Evolutionary conservation across 2,797 vertebrate species (phyloP).

Genomic region (Vipera latastei): DNA sequence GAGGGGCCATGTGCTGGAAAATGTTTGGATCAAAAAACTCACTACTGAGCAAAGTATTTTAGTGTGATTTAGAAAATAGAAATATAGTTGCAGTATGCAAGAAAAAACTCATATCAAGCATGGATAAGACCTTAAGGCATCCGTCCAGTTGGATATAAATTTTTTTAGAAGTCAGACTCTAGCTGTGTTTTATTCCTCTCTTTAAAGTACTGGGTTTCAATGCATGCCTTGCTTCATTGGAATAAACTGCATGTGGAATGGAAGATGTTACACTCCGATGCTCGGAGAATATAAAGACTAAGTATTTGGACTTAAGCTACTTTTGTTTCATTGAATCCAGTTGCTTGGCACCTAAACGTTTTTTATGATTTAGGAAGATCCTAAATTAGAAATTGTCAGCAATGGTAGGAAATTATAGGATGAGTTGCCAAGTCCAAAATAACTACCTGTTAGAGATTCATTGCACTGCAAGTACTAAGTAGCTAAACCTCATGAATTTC

Average conservation of each 20-base stretch:
- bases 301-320: background rate
- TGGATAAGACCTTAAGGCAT: conserved; percentile 35
- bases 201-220: conserved; percentile 12
- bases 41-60: conserved; percentile 46
- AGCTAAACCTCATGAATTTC: background rate
- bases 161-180: conserved; percentile 11
- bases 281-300: conserved; percentile 15
- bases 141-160: conserved; percentile 36
- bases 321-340: background rate
- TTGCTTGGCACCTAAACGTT: conserved; percentile 9
- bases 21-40: conserved; percentile 28
- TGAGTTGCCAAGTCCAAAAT: background rate
- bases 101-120: conserved; percentile 19
- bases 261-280: background rate
- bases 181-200: conserved; percentile 23
- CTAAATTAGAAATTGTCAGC: background rate
- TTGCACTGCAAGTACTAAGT: background rate
- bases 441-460: background rate
- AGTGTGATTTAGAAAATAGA: conserved; percentile 46
- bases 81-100: conserved; percentile 36
- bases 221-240: conserved; percentile 6
- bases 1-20: conserved; percentile 29
- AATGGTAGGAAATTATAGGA: background rate
- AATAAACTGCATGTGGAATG: conserved; percentile 28
- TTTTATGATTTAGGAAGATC: background rate